Conservation (phyloP, 2,888 invertebrate genomes). For the Brachypterus glaber region DNA sequence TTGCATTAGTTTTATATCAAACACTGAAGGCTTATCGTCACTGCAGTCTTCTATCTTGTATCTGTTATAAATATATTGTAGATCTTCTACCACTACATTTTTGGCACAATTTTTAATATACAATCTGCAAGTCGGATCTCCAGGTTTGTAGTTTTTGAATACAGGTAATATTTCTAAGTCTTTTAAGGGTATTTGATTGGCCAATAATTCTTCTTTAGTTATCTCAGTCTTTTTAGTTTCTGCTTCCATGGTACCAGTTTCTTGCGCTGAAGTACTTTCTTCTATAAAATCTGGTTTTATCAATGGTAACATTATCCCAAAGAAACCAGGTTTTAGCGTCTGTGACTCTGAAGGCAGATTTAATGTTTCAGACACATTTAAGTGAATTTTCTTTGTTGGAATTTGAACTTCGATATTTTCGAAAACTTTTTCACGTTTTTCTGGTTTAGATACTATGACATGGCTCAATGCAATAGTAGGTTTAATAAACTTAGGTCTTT, state of each 20-base stretch:
- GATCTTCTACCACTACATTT: constrained; percentile 62
- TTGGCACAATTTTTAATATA: constrained; percentile 89
- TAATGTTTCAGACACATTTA: constrained; percentile 40
- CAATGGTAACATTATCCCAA: constrained; percentile 30
- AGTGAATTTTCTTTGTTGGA: constrained; percentile 43
- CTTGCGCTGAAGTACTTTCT: constrained; percentile 25
- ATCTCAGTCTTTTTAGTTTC: constrained; percentile 42
- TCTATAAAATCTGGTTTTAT: constrained; percentile 18
- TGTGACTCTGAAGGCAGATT: constrained; percentile 12
- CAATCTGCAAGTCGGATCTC: constrained; percentile 71
- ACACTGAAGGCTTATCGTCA: constrained; percentile 41
- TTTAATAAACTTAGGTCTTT: constrained; percentile 49
- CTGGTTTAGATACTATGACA: constrained; percentile 28
- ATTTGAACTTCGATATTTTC: constrained; percentile 40
- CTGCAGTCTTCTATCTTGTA: constrained; percentile 43
- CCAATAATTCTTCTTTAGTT: constrained; percentile 53
- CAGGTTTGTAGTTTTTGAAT: constrained; percentile 78
- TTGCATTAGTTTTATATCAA: constrained; percentile 76
- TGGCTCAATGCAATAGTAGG: constrained; percentile 26
- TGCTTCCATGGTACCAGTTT: constrained; percentile 19
- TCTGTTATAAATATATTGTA: constrained; percentile 65
- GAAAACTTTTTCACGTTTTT: constrained; percentile 47
- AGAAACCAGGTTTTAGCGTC: constrained; percentile 25
- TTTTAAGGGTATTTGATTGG: constrained; percentile 58
- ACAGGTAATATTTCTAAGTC: constrained; percentile 67